phyloP scores from a whole-genome alignment of 2,113 vertebrate genomes.

The Entosphenus tridentatus region DNA sequence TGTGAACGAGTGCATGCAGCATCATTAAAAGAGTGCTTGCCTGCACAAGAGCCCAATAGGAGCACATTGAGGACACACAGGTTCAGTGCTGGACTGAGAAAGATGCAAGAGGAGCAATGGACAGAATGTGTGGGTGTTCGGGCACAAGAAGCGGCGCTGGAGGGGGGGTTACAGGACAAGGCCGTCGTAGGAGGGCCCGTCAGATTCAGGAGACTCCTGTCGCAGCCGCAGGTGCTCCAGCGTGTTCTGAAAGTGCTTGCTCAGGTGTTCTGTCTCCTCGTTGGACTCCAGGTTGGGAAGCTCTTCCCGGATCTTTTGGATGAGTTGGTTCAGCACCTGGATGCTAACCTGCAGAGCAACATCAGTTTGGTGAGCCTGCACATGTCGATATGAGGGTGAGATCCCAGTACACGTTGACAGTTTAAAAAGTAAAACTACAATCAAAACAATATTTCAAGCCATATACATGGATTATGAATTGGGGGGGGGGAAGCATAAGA shows the following conservation, averaged over 20 bases:
- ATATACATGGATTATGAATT: too few species aligned
- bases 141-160: too few species aligned
- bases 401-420: not conserved
- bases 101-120: too few species aligned
- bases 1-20: too few species aligned
- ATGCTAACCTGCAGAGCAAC: slow-evolving; percentile 48
- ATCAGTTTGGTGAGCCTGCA: too few species aligned
- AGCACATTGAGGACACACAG: too few species aligned
- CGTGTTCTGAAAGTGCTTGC: slow-evolving; percentile 98
- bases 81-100: too few species aligned
- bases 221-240: slow-evolving; percentile 85
- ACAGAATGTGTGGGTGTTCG: too few species aligned
- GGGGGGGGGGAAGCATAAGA: too few species aligned
- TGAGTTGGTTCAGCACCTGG: slow-evolving; percentile 90
- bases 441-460: too few species aligned
- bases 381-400: not conserved
- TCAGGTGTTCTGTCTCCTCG: slow-evolving; percentile 96
- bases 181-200: slow-evolving; percentile 81
- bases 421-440: not conserved
- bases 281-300: slow-evolving; percentile 82
- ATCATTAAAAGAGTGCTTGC: too few species aligned
- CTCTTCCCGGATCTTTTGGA: slow-evolving; percentile 96
- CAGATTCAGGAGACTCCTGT: slow-evolving; percentile 67
- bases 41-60: too few species aligned
- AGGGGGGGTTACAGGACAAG: slow-evolving; percentile 24